These are phyloP conservation scores for Apostichopus leukothele DNA, from an alignment of 53 echinoderm and acorn worm species.

Conservation along the genomic window DNA sequence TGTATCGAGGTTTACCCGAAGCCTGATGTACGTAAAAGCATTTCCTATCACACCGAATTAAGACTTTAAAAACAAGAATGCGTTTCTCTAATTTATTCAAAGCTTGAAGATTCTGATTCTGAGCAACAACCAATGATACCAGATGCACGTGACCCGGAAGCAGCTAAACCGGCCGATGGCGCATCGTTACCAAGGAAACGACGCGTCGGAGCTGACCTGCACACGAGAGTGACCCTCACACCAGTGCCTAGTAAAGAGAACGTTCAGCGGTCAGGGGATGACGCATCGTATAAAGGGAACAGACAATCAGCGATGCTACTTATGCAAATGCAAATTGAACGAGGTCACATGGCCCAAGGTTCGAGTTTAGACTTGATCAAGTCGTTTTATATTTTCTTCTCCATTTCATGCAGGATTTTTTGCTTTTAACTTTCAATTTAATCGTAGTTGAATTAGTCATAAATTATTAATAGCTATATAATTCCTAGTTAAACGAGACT, in stretches of 20 bases:
- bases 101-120: conserved; percentile 27
- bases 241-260: conserved; percentile 57
- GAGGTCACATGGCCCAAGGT: conserved; percentile 48
- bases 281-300: conserved; percentile 26
- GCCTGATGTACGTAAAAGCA: too few relatives aligned
- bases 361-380: neutral
- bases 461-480: too few relatives aligned
- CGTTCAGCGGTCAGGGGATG: conserved; percentile 26
- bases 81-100: neutral
- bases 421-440: too few relatives aligned
- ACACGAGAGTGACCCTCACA: conserved; percentile 54
- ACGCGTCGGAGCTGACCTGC: conserved; percentile 13
- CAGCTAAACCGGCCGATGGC: neutral
- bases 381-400: too few relatives aligned
- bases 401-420: too few relatives aligned
- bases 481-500: too few relatives aligned
- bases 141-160: conserved; percentile 15
- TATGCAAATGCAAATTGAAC: conserved; percentile 47
- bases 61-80: too few relatives aligned
- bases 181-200: conserved; percentile 25
- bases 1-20: too few relatives aligned
- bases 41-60: too few relatives aligned
- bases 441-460: too few relatives aligned
- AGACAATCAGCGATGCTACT: conserved; percentile 24
- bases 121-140: conserved; percentile 38